phyloP scores from a whole-genome alignment of 2,888 invertebrate species.

The Tenthredo livida region DNA sequence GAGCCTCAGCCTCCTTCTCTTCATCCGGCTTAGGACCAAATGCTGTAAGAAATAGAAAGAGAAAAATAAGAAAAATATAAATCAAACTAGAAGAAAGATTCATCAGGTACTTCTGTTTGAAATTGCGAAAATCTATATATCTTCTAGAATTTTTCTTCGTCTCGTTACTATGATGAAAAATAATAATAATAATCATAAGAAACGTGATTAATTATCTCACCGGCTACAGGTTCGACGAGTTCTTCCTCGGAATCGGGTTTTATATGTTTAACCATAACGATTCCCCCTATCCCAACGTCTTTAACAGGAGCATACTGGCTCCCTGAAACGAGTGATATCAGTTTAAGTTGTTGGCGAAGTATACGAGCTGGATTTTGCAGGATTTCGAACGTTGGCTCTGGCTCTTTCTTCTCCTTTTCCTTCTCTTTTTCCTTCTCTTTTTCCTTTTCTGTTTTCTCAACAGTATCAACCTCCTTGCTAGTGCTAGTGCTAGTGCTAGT shows the following conservation, averaged over 20 bases:
- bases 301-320: constrained; percentile 92
- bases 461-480: constrained; percentile 70
- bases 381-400: constrained; percentile 95
- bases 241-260: constrained; percentile 90
- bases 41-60: constrained; percentile 77
- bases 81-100: not conserved
- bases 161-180: not conserved
- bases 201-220: constrained; percentile 69
- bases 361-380: constrained; percentile 96
- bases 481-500: constrained; percentile 42
- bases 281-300: constrained; percentile 96
- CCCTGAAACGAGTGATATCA: constrained; percentile 89
- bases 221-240: constrained; percentile 94
- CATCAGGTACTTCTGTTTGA: not conserved
- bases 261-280: constrained; percentile 94
- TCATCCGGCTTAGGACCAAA: constrained; percentile 95
- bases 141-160: not conserved
- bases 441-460: constrained; percentile 77
- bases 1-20: constrained; percentile 97
- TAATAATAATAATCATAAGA: not conserved
- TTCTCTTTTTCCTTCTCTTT: constrained; percentile 78
- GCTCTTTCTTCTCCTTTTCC: constrained; percentile 87
- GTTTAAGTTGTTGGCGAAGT: constrained; percentile 93
- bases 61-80: not conserved
- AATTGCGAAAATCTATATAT: not conserved